Evolutionary conservation across 1,140 invertebrate species (phyloP).

Genomic region (Apis dorsata): DNA sequence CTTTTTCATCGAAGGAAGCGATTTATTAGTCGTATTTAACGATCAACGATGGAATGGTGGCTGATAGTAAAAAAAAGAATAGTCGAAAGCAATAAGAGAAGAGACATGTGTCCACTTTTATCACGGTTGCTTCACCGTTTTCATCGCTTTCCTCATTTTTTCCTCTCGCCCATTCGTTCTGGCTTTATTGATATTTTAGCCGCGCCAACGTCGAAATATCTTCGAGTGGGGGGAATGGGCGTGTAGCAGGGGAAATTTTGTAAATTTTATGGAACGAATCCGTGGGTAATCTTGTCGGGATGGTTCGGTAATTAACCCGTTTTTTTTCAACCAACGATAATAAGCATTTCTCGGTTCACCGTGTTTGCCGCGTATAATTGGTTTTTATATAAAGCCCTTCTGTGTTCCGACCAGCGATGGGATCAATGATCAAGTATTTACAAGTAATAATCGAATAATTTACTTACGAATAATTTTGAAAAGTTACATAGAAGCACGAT

Average conservation of each 20-base stretch:
- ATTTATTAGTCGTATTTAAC: constrained; percentile 47
- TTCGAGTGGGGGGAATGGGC: background rate
- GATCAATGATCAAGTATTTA: no score
- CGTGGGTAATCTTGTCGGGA: background rate
- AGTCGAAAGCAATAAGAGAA: constrained; percentile 1
- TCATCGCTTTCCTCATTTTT: background rate
- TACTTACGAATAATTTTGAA: no score
- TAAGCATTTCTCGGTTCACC: constrained; percentile 15
- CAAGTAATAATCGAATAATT: no score
- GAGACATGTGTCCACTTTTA: constrained; percentile 7
- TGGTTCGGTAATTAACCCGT: constrained; percentile 12
- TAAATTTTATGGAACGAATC: background rate
- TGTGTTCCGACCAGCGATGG: background rate
- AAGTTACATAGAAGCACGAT: no score
- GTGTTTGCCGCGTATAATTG: constrained; percentile 9
- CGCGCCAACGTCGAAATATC: background rate
- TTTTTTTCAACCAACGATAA: constrained; percentile 13
- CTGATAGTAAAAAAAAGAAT: background rate
- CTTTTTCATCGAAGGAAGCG: background rate
- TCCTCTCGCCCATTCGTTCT: background rate
- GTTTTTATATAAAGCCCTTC: background rate
- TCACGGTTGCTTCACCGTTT: background rate
- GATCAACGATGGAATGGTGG: constrained; percentile 17
- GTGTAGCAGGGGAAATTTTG: background rate
- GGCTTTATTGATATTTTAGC: constrained; percentile 18